Base-by-base conservation (phyloP, 1,140 invertebrate species). In the Drosophila insularis region DNA sequence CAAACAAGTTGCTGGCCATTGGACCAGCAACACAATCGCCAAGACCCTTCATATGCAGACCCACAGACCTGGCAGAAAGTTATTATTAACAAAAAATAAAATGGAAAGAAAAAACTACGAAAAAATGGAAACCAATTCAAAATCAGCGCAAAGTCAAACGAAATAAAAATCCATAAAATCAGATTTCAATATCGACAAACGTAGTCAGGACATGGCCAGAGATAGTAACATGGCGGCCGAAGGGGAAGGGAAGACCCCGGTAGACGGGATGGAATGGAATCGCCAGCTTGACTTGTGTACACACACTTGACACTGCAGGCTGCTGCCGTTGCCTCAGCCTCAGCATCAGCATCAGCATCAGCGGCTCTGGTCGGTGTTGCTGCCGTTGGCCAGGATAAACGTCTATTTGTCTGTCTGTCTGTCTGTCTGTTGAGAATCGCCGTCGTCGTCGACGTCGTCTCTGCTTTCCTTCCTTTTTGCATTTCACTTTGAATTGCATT, bases 161-260 rank as follows among this genome's bases (percentile, higher is more conserved):
- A 84, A 89, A 89, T 89, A 78, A 89, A 80, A 89, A 89, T 78
- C 80, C 84, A 89, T 84, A 89, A 89, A 89, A 89, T 89, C 84
- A 77, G 77, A 87, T 84, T 89, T 89, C 84, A 89, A 84, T 89
- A 89, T 80, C 80, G 77, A 80, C 76, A 76, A 82, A 80, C 17
- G 19, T 8, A 50, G 17, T 19, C 43, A 19, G 17, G 71, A 81
- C 84, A 89, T 66, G 75, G 62, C 69, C 23, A 50, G 66, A 10
- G 19, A 11, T 4, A 54, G 23, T 14, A 56, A 61, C 43, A 63
- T 27, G 27, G 5, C 6, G 27, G 27, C 6, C 27, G 6, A 27
- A 27, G 27, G 27, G 27, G 27, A 0, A 27, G 27, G 27, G 27
- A 27, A 27, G 27, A 27, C 0, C 27, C 23, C 27, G 27, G 27